These are phyloP conservation scores for Aleiodes testaceus DNA, from an alignment of 2,888 invertebrate species.

Conservation along the genomic window DNA sequence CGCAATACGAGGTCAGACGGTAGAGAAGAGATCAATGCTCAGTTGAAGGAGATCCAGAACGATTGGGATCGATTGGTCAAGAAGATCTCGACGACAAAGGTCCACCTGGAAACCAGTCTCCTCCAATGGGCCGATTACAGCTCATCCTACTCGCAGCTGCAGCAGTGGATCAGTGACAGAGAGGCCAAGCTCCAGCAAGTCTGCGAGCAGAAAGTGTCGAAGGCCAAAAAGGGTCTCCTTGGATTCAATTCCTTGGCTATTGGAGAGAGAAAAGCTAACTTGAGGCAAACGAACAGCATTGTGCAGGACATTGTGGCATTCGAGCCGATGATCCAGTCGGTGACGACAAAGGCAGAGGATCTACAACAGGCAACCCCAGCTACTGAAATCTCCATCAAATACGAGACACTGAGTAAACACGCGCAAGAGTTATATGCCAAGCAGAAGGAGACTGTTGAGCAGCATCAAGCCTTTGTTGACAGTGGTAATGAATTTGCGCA, in stretches of 20 bases:
- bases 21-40: constrained; percentile 87
- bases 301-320: constrained; percentile 97
- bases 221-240: constrained; percentile 84
- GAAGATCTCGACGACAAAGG: constrained; percentile 93
- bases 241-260: constrained; percentile 86
- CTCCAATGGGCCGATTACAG: constrained; percentile 98
- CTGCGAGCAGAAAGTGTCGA: constrained; percentile 87
- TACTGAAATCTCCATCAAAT: constrained; percentile 92
- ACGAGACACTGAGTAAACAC: constrained; percentile 90
- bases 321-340: constrained; percentile 97
- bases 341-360: constrained; percentile 93
- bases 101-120: constrained; percentile 90
- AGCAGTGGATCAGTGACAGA: constrained; percentile 95
- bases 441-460: constrained; percentile 91
- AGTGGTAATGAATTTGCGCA: constrained; percentile 92
- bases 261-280: constrained; percentile 90
- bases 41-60: constrained; percentile 90
- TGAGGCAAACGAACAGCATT: constrained; percentile 93
- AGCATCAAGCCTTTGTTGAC: constrained; percentile 93
- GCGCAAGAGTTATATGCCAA: constrained; percentile 92
- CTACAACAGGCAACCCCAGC: constrained; percentile 93
- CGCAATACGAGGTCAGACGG: constrained; percentile 92
- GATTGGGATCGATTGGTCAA: constrained; percentile 95
- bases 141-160: constrained; percentile 91
- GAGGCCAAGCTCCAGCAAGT: constrained; percentile 94